Evolutionary conservation across 1,140 invertebrate species (phyloP).

Genomic region (Rhopalosiphum padi): DNA sequence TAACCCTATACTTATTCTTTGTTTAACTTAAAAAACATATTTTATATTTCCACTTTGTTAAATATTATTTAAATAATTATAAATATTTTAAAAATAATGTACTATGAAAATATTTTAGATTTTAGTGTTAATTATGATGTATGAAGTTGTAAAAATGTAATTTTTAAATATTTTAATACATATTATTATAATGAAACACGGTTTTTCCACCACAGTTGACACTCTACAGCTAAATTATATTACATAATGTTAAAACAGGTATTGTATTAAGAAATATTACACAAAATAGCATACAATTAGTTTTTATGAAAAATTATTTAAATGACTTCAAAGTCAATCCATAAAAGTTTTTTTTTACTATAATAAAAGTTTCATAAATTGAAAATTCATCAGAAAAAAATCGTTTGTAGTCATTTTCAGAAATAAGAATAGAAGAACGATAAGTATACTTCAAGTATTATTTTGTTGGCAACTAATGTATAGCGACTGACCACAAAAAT

Average conservation of each 20-base stretch:
- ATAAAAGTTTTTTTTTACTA: neutral
- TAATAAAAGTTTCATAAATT: neutral
- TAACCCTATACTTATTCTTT: too few relatives aligned
- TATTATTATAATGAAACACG: neutral
- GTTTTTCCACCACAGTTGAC: neutral
- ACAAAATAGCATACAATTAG: neutral
- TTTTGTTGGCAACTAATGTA: neutral
- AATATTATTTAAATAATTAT: neutral
- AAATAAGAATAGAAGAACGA: neutral
- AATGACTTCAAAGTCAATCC: neutral
- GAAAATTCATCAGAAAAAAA: neutral
- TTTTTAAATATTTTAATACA: neutral
- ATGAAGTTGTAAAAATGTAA: neutral
- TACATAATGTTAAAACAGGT: neutral
- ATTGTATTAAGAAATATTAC: neutral
- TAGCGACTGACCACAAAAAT: neutral
- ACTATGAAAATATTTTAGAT: neutral
- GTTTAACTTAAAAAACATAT: too few relatives aligned
- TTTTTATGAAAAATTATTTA: neutral
- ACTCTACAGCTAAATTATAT: neutral
- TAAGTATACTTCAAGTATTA: conserved; percentile 4
- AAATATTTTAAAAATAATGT: neutral
- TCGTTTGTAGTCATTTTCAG: neutral
- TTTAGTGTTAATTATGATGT: neutral
- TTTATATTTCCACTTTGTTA: neutral